Percentiles rank a stretch among this genome's conserved stretches.
Conservation (phyloP, 2,888 invertebrate genomes). For the Pseudanteris insignis region DNA sequence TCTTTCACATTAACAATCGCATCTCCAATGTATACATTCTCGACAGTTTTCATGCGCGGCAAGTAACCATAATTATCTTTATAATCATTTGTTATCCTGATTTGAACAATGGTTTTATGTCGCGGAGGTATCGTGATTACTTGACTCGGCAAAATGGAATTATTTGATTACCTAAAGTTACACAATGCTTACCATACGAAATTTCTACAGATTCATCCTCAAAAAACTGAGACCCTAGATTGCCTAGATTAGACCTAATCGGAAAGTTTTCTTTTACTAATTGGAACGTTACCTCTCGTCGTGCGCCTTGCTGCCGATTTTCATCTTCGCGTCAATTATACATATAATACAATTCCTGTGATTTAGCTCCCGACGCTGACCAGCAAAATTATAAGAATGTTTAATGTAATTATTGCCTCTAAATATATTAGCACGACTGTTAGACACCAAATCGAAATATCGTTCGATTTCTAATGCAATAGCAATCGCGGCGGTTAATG, state of each 20-base stretch:
- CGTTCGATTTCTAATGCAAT: no score
- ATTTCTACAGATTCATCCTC: background rate
- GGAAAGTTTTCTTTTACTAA: background rate
- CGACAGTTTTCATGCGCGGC: background rate
- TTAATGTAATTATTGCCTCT: no score
- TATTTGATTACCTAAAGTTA: background rate
- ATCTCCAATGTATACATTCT: background rate
- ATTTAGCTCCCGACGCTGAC: no score
- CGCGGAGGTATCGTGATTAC: slow-evolving; percentile 1
- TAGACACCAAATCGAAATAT: no score
- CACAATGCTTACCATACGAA: background rate
- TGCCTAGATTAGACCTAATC: background rate
- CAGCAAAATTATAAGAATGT: no score
- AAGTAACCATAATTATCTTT: background rate
- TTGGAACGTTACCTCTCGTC: background rate
- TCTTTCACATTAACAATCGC: background rate
- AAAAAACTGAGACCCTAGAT: no score
- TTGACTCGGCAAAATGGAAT: background rate
- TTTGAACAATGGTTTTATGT: background rate
- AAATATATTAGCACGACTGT: no score
- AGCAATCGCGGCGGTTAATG: no score
- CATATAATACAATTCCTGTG: no score
- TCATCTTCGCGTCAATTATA: no score
- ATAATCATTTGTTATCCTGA: background rate
- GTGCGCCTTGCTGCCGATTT: no score